Conservation (phyloP, 2,113 vertebrate species). For the Puma concolor region DNA sequence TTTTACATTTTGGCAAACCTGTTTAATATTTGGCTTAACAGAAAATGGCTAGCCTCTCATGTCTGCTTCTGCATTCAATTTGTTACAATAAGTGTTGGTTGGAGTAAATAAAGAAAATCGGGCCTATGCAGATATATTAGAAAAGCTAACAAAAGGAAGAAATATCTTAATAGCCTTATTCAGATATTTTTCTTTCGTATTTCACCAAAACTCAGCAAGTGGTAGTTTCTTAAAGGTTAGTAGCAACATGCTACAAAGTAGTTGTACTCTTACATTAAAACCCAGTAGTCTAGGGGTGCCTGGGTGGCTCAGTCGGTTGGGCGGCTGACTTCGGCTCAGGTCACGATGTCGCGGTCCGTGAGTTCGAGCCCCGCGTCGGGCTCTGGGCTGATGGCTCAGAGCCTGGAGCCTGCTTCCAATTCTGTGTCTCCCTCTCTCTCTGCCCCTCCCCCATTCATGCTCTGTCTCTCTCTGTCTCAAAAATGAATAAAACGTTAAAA, state of each 20-base stretch:
- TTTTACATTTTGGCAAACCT: constrained; percentile 30
- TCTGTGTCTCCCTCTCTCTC: too few relatives aligned
- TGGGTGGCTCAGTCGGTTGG: too few relatives aligned
- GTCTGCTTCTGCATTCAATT: not conserved
- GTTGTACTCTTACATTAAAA: constrained; percentile 7
- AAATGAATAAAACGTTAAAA: too few relatives aligned
- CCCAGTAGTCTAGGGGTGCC: too few relatives aligned
- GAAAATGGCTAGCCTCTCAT: constrained; percentile 12
- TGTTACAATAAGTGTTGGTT: not conserved
- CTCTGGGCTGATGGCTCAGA: too few relatives aligned
- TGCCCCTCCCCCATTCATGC: too few relatives aligned
- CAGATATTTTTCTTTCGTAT: not conserved
- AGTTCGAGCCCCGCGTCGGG: too few relatives aligned
- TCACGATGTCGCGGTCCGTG: too few relatives aligned
- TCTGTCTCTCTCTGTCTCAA: too few relatives aligned
- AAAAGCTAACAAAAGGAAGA: constrained; percentile 42
- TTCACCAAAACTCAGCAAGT: not conserved
- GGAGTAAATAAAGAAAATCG: not conserved
- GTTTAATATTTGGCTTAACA: not conserved
- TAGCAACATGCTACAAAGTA: not conserved
- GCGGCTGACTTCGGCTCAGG: too few relatives aligned
- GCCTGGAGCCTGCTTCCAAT: too few relatives aligned
- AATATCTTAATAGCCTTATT: constrained; percentile 7
- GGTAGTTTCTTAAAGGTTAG: constrained; percentile 25
- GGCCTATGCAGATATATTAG: not conserved